Percentiles rank a stretch among this genome's conserved stretches.
These are phyloP conservation scores for Dasypolia templi DNA, from an alignment of 2,888 invertebrate genomes.

Conservation along the genomic window DNA sequence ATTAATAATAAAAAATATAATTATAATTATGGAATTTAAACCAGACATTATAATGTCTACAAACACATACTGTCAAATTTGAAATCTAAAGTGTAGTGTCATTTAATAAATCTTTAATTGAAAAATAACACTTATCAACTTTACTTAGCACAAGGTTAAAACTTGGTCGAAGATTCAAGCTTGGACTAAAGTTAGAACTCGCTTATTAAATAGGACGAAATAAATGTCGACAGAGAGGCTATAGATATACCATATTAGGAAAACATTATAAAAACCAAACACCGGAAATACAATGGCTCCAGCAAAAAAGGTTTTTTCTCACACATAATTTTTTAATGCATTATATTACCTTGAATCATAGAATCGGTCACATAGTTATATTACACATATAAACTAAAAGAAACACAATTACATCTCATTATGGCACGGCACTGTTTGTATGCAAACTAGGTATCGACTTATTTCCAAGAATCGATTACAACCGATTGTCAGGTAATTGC, in stretches of 20 bases:
- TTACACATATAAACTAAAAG: constrained; percentile 5
- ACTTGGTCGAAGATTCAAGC: no score
- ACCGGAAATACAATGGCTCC: constrained; percentile 11
- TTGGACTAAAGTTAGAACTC: no score
- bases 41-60: no score
- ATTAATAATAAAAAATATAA: no score
- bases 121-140: no score
- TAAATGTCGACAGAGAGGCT: neutral
- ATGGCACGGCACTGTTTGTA: neutral
- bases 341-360: constrained; percentile 23
- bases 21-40: no score
- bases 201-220: neutral
- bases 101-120: no score
- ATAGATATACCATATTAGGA: constrained; percentile 13
- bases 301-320: constrained; percentile 13
- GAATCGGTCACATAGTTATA: constrained; percentile 4
- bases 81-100: no score
- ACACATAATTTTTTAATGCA: neutral
- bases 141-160: no score
- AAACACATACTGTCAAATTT: no score
- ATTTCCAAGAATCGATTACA: constrained; percentile 42
- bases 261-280: neutral
- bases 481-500: constrained; percentile 45
- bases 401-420: neutral
- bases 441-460: constrained; percentile 18